Conservation (phyloP, 2,888 invertebrate genomes). For the Noctua janthe region DNA sequence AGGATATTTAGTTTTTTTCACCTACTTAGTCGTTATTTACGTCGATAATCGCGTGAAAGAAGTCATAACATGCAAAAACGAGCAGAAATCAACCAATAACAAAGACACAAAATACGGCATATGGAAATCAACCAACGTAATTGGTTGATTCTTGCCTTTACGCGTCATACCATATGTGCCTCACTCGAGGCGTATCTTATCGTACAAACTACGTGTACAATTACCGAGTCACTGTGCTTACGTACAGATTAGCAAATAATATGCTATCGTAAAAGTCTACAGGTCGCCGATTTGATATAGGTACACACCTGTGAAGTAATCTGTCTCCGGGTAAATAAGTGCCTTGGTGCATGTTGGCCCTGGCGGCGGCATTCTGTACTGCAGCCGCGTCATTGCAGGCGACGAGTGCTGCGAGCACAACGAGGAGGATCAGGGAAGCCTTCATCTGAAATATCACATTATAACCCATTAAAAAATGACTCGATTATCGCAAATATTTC, state of each 20-base stretch:
- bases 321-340: slow-evolving; percentile 8
- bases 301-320: slow-evolving; percentile 48
- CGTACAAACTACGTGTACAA: neutral
- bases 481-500: too few relatives aligned
- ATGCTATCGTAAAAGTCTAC: neutral
- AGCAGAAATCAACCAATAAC: neutral
- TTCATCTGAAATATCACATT: slow-evolving; percentile 42
- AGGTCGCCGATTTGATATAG: neutral
- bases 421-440: slow-evolving; percentile 28
- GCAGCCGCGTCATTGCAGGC: slow-evolving; percentile 32
- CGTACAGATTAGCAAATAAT: neutral
- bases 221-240: neutral
- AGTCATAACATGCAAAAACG: neutral
- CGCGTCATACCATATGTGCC: neutral
- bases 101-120: neutral
- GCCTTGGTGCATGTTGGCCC: slow-evolving; percentile 32
- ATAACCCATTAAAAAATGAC: too few relatives aligned
- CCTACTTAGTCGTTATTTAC: neutral
- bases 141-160: neutral
- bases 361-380: slow-evolving; percentile 1
- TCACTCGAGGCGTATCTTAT: neutral
- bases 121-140: neutral
- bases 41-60: neutral
- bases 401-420: slow-evolving; percentile 33
- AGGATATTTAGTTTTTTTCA: slow-evolving; percentile 38